These are phyloP conservation scores for Sminthurinus aureus DNA, from an alignment of 2,888 invertebrate species.

Conservation along the genomic window DNA sequence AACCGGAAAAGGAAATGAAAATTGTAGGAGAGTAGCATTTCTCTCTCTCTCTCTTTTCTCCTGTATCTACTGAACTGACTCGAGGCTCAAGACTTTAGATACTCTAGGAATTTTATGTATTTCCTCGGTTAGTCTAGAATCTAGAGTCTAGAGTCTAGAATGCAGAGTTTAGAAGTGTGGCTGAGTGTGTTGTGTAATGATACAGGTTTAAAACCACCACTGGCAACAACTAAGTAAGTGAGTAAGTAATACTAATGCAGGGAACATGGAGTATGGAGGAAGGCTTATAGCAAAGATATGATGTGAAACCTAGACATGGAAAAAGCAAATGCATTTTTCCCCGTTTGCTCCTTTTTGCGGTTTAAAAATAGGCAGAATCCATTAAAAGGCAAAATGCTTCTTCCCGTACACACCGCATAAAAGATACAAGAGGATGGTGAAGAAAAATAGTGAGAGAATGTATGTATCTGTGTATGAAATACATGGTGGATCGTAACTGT, in stretches of 20 bases:
- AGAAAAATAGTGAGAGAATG: neutral
- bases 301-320: no score
- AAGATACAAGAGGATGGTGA: neutral
- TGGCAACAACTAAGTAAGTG: neutral
- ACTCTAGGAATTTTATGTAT: neutral
- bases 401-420: neutral
- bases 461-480: no score
- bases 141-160: no score
- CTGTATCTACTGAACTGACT: neutral
- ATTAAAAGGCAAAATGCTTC: slow-evolving; percentile 29
- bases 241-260: neutral
- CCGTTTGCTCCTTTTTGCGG: neutral
- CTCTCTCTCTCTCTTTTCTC: slow-evolving; percentile 4
- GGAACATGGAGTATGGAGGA: no score
- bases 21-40: slow-evolving; percentile 49
- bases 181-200: neutral
- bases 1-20: slow-evolving; percentile 60
- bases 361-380: slow-evolving; percentile 45
- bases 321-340: neutral
- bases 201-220: neutral
- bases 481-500: slow-evolving; percentile 12
- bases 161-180: no score
- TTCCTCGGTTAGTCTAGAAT: no score
- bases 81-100: neutral
- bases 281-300: neutral